Conservation (phyloP, 2,113 vertebrate genomes). For the Corythoichthys haematopterus region DNA sequence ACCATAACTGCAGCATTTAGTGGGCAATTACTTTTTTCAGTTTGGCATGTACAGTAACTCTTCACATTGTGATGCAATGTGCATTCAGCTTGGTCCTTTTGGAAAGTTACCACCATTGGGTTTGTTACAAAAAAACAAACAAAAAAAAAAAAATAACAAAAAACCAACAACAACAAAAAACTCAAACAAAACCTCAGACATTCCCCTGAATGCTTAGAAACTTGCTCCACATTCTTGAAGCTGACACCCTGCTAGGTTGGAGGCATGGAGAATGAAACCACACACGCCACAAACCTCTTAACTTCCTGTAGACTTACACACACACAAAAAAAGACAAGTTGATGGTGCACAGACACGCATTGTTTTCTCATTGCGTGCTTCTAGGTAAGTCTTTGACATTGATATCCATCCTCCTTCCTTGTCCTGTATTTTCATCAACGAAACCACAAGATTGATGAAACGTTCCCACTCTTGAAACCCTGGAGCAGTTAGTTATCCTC, state of each 20-base stretch:
- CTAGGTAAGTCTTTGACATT: conserved; percentile 8
- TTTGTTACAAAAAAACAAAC: conserved; percentile 20
- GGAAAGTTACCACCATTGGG: conserved; percentile 7
- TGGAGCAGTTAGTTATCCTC: conserved; percentile 39
- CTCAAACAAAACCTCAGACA: conserved; percentile 12
- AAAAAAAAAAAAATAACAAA: neutral
- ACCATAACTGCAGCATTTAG: neutral
- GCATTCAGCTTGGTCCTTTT: neutral
- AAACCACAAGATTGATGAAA: conserved; percentile 36
- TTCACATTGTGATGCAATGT: conserved; percentile 8
- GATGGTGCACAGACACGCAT: conserved; percentile 16
- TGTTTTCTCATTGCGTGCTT: conserved; percentile 16
- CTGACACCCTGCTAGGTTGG: conserved; percentile 51
- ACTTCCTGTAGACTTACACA: conserved; percentile 38
- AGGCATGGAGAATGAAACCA: conserved; percentile 40
- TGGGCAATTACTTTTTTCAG: neutral
- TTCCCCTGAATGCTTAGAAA: conserved; percentile 49
- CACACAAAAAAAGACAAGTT: conserved; percentile 14
- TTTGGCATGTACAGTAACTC: neutral
- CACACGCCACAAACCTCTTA: conserved; percentile 46
- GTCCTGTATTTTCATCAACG: conserved; percentile 18
- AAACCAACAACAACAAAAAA: conserved; percentile 1
- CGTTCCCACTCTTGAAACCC: conserved; percentile 35
- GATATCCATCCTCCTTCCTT: conserved; percentile 24
- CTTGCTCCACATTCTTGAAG: conserved; percentile 61